These are phyloP conservation scores for Drosophila nr. fundita DNA, from an alignment of 2,888 invertebrate species.

Conservation along the genomic window DNA sequence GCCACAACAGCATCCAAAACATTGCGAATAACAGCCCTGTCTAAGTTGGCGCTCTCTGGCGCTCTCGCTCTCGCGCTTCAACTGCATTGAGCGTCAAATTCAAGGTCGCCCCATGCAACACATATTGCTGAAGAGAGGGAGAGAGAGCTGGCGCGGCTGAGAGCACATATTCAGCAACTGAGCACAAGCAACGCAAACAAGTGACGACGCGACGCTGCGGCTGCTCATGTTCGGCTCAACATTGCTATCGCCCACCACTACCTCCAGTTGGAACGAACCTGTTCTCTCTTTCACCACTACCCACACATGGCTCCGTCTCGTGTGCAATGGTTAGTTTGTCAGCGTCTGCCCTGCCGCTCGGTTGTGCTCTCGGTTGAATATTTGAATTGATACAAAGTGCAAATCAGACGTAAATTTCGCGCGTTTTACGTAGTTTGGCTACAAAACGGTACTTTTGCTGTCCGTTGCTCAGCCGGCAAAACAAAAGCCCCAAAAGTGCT, in stretches of 20 bases:
- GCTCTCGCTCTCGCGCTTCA: constrained; percentile 7
- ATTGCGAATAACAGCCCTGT: constrained; percentile 62
- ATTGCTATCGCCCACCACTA: constrained; percentile 27
- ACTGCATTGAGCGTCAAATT: constrained; percentile 59
- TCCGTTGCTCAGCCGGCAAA: constrained; percentile 52
- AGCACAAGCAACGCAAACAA: constrained; percentile 51
- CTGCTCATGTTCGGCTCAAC: constrained; percentile 22
- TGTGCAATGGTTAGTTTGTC: constrained; percentile 59
- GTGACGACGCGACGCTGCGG: constrained; percentile 51
- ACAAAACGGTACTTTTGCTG: constrained; percentile 48
- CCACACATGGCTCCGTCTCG: constrained; percentile 21
- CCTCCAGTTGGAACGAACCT: constrained; percentile 14
- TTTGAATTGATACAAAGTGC: constrained; percentile 12
- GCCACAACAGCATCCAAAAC: constrained; percentile 51
- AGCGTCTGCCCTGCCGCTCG: constrained; percentile 68
- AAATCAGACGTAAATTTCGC: constrained; percentile 43
- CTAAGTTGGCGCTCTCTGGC: constrained; percentile 20
- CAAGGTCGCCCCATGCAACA: constrained; percentile 64
- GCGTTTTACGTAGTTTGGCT: constrained; percentile 57
- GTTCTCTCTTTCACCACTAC: constrained; percentile 37
- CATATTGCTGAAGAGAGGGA: constrained; percentile 52
- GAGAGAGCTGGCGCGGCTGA: constrained; percentile 6
- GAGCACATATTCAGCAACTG: constrained; percentile 62
- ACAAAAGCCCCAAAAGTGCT: constrained; percentile 20
- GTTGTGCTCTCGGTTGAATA: constrained; percentile 67